A percentile compares a stretch with the other conserved stretches of the same genome.
Conservation (phyloP, 2,888 invertebrate species). For the Ptycholaimellus sp. region DNA sequence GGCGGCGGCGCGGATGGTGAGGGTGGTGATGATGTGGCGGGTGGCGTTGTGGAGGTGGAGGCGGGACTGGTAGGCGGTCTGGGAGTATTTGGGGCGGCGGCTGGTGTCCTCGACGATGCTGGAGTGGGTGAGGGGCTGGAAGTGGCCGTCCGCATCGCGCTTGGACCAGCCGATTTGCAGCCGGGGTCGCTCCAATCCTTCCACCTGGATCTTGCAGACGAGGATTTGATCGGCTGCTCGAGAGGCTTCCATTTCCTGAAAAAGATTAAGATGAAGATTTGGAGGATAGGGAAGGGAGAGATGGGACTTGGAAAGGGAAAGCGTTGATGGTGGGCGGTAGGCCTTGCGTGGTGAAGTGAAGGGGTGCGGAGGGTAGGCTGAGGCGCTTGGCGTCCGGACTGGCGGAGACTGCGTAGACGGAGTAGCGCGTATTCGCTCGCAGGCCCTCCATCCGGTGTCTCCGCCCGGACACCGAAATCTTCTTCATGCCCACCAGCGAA, state of each 20-base stretch:
- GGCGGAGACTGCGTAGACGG: constrained; percentile 9
- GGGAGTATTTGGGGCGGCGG: neutral
- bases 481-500: too few relatives aligned
- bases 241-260: too few relatives aligned
- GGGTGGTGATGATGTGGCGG: neutral
- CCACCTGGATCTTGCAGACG: too few relatives aligned
- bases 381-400: constrained; percentile 3
- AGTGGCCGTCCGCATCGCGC: neutral
- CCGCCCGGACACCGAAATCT: too few relatives aligned
- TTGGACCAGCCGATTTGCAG: neutral
- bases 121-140: neutral
- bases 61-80: neutral
- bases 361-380: constrained; percentile 7
- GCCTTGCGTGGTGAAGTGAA: constrained; percentile 6
- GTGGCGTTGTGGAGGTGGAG: neutral
- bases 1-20: neutral
- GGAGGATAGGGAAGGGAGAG: too few relatives aligned
- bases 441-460: too few relatives aligned
- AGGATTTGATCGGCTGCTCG: too few relatives aligned
- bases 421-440: constrained; percentile 7
- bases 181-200: too few relatives aligned
- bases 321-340: constrained; percentile 4
- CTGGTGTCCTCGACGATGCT: neutral
- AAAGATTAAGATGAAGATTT: too few relatives aligned
- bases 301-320: constrained; percentile 7